phyloP scores from a whole-genome alignment of 2,888 invertebrate species.

The Sepiola atlantica region DNA sequence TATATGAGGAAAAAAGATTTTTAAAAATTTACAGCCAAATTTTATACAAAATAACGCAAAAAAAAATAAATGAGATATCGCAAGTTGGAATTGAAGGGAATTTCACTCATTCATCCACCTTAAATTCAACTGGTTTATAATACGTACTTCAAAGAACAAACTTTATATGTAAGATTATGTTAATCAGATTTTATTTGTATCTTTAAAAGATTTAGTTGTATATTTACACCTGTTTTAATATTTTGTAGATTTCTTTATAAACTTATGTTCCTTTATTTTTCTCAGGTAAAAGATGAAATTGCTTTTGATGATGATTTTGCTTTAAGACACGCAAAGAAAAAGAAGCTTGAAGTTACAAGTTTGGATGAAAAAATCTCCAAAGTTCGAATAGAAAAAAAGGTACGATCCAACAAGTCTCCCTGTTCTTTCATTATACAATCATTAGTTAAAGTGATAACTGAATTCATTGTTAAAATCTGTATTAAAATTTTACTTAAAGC shows the following conservation, averaged over 20 bases:
- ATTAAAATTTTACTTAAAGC: constrained; percentile 32
- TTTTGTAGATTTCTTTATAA: neutral
- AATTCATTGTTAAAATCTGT: neutral
- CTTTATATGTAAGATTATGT: no score
- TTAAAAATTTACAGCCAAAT: no score
- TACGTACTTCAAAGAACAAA: no score
- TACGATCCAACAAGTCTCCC: constrained; percentile 51
- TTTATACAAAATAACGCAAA: no score
- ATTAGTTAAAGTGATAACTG: neutral
- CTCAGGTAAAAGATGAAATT: constrained; percentile 61
- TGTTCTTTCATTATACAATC: neutral
- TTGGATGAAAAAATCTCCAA: constrained; percentile 88
- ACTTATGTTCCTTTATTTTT: constrained; percentile 10
- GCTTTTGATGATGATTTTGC: constrained; percentile 60
- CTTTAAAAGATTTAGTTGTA: no score
- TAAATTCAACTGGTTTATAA: no score
- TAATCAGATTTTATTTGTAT: no score
- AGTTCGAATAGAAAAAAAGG: constrained; percentile 71
- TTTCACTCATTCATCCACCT: no score
- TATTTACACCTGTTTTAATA: neutral
- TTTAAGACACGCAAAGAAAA: constrained; percentile 76
- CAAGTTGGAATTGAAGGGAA: no score
- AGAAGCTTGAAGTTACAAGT: constrained; percentile 84
- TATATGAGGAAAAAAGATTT: no score
- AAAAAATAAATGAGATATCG: no score